Evolutionary conservation across 2,888 invertebrate genomes (phyloP), one percentile per base, ranked within the genome.

Genomic region (Lasiommata megera): DNA sequence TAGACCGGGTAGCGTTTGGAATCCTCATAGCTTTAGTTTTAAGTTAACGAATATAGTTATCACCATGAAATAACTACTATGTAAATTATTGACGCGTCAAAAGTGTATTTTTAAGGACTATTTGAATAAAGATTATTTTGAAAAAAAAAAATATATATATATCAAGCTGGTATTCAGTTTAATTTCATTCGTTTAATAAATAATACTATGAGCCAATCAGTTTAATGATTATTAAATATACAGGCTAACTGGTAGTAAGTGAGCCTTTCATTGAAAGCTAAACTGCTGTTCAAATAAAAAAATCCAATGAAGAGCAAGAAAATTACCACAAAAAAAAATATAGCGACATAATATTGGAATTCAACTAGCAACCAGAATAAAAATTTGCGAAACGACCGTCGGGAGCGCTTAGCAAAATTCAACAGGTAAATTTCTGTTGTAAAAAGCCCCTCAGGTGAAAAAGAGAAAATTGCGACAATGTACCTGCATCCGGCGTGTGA

Each of bases 341-440:
- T 44, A 43, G 31, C 34, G 16, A 36, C 36, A 44, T 28, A 44
- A 53, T 44, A 53, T 53, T 9, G 44, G 43, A 53, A 53, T 53
- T 53, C 53, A 44, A 44, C 53, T 44, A 44, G n/a, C 34, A 23
- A 31, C 44, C 11, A 44, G 53, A 53, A 53, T 44, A 53, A 53
- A 43, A 53, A 53, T 53, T 53, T 44, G 43, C 36, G 36, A 23
- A 53, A 53, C 44, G 53, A 44, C 43, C 53, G 53, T 23, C 36
- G 44, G 53, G 44, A 36, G 44, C 34, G 53, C 44, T 53, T 53
- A 36, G 23, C 36, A 44, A 53, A 53, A 53, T 53, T 53, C 53
- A 53, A 53, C 53, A 53, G 53, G 53, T 53, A 53, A 53, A 53
- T 43, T 43, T 53, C 53, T 36, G 44, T 44, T 53, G 53, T 53